Conservation (phyloP, 1,140 invertebrate species). For the Ditylenchus dipsaci region DNA sequence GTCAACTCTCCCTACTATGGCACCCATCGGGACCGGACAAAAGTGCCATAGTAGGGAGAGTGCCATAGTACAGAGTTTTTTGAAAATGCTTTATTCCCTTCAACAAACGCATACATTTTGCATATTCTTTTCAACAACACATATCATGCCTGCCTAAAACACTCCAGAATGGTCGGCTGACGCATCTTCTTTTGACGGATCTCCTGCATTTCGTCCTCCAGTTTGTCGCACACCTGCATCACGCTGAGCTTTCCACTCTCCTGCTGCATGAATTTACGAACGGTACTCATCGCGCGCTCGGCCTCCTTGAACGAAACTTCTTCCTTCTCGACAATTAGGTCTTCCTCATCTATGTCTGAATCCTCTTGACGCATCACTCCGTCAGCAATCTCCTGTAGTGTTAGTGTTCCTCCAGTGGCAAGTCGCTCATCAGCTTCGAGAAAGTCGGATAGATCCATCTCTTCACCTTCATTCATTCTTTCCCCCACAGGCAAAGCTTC, state of each 20-base stretch:
- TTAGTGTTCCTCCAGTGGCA: background rate
- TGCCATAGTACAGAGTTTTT: background rate
- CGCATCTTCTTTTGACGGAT: background rate
- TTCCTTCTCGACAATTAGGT: background rate
- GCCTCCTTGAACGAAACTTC: background rate
- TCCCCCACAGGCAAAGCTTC: background rate
- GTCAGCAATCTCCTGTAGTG: background rate
- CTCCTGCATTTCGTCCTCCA: background rate
- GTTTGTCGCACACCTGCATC: background rate
- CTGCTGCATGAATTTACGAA: background rate
- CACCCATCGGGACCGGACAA: background rate
- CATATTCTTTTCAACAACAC: background rate
- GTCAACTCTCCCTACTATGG: background rate
- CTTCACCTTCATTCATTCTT: background rate
- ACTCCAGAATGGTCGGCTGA: background rate
- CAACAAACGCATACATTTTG: no score
- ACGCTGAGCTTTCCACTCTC: background rate
- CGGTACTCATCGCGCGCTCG: background rate
- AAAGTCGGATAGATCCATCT: background rate
- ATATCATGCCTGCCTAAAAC: background rate
- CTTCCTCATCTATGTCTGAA: background rate
- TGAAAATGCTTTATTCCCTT: background rate
- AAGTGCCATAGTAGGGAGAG: background rate
- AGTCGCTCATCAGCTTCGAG: slow-evolving; percentile 1
- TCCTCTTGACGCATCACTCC: background rate